Conservation (phyloP, 2,888 invertebrate species). For the Prosapia bicincta region DNA sequence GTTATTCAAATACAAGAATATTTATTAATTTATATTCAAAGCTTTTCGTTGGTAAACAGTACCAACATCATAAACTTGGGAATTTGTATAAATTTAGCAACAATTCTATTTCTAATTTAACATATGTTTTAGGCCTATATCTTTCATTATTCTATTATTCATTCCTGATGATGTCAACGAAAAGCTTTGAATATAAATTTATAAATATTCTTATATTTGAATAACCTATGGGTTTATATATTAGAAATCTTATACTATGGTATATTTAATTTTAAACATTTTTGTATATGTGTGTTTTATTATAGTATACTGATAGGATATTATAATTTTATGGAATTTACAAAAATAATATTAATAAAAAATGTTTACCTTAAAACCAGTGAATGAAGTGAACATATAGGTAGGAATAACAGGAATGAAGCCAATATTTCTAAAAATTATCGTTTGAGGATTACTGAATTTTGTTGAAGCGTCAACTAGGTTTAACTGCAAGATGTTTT, state of each 20-base stretch:
- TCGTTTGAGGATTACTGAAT: neutral
- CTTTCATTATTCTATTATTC: too few species aligned
- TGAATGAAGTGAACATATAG: neutral
- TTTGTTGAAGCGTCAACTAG: neutral
- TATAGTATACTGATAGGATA: neutral
- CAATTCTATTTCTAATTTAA: too few species aligned
- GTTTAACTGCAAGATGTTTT: neutral
- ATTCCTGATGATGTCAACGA: too few species aligned
- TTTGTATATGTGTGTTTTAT: neutral
- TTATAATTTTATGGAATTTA: neutral
- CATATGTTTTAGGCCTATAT: too few species aligned
- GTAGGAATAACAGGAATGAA: neutral
- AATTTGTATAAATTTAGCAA: too few species aligned
- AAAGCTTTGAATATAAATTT: too few species aligned
- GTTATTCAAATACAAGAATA: too few species aligned
- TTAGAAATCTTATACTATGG: neutral
- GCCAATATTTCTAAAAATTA: neutral
- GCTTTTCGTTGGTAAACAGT: too few species aligned
- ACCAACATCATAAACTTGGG: too few species aligned
- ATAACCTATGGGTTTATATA: neutral
- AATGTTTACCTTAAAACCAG: neutral
- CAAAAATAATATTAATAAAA: neutral
- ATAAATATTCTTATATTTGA: too few species aligned
- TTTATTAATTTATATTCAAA: too few species aligned
- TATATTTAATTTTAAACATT: too few species aligned